phyloP scores from a whole-genome alignment of 2,797 vertebrate genomes.

The Aplochiton taeniatus region DNA sequence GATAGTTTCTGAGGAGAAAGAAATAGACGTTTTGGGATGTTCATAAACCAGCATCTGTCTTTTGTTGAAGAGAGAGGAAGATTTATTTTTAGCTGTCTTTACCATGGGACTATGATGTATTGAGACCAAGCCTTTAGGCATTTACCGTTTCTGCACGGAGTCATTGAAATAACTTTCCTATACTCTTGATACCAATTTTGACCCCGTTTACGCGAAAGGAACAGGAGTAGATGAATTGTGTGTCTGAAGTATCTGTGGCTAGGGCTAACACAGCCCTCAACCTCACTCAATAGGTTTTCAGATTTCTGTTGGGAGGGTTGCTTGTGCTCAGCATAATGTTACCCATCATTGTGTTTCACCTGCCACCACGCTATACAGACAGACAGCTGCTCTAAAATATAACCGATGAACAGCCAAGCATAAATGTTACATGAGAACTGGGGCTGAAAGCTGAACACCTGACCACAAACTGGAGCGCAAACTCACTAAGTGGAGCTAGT shows the following conservation, averaged over 20 bases:
- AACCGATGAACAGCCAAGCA: too few relatives aligned
- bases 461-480: too few relatives aligned
- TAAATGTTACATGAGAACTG: too few relatives aligned
- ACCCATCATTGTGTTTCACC: slow-evolving; percentile 51
- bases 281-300: slow-evolving; percentile 28
- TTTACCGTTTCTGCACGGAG: slow-evolving; percentile 51
- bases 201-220: slow-evolving; percentile 67
- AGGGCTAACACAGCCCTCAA: slow-evolving; percentile 39
- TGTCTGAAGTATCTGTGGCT: slow-evolving; percentile 27
- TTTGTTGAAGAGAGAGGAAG: slow-evolving; percentile 53
- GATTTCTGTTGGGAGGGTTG: slow-evolving; percentile 37
- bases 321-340: slow-evolving; percentile 34
- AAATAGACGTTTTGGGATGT: slow-evolving; percentile 56
- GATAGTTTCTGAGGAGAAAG: slow-evolving; percentile 47
- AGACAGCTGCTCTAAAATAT: too few relatives aligned
- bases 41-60: slow-evolving; percentile 52
- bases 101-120: slow-evolving; percentile 64
- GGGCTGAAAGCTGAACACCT: too few relatives aligned
- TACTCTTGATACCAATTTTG: slow-evolving; percentile 67
- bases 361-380: slow-evolving; percentile 16
- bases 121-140: slow-evolving; percentile 59
- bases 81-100: slow-evolving; percentile 71
- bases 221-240: slow-evolving; percentile 57
- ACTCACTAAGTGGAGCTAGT: too few relatives aligned
- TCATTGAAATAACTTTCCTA: slow-evolving; percentile 76